A percentile compares a stretch with the other conserved stretches of the same genome.
phyloP scores from a whole-genome alignment of 2,113 vertebrate genomes.

The Amphiprion ocellaris region DNA sequence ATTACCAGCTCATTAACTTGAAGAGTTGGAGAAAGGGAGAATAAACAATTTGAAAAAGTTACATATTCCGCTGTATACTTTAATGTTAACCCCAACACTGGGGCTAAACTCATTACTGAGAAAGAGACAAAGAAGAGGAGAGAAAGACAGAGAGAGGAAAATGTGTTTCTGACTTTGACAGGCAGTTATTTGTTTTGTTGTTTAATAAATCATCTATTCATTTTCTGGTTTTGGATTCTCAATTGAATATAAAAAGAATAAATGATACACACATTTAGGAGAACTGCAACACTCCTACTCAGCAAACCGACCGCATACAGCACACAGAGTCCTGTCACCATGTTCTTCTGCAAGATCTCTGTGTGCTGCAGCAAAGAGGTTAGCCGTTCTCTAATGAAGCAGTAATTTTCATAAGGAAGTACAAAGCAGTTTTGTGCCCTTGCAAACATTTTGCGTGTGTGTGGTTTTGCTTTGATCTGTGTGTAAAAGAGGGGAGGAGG shows the following conservation, averaged over 20 bases:
- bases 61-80: constrained; percentile 67
- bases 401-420: constrained; percentile 12
- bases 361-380: background rate
- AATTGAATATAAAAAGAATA: no score
- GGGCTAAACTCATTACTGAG: constrained; percentile 68
- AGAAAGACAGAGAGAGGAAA: no score
- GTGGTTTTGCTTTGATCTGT: constrained; percentile 4
- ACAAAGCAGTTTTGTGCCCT: background rate
- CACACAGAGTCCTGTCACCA: background rate
- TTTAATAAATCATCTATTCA: no score
- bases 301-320: background rate
- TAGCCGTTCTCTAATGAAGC: background rate
- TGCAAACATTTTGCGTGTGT: background rate
- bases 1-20: constrained; percentile 60
- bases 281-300: background rate
- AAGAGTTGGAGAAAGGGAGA: constrained; percentile 58
- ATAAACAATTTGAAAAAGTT: constrained; percentile 80
- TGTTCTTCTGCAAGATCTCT: background rate
- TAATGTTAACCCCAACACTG: constrained; percentile 57
- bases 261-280: background rate
- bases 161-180: no score
- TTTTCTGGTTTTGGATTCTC: no score
- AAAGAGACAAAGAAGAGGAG: background rate
- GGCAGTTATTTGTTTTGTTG: no score
- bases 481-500: constrained; percentile 16